Evolutionary conservation across 1,140 invertebrate genomes (phyloP), one percentile per base, ranked within the genome.

Genomic region (Caenorhabditis briggsae): DNA sequence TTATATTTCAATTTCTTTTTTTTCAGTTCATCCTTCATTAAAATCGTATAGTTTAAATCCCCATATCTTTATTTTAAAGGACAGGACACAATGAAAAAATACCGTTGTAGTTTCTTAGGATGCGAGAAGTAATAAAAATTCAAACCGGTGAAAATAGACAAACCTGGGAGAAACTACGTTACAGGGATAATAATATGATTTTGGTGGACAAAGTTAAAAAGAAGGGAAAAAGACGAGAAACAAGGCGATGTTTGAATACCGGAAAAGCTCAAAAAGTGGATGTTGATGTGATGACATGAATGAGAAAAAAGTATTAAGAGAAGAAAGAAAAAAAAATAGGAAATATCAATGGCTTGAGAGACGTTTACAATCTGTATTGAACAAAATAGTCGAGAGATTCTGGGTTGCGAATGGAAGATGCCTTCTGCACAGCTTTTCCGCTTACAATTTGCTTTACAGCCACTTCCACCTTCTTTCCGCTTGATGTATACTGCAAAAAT

Each of bases 391-490:
- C 87, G 3, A 90, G 85, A 6, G 88, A 85, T 56, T 90, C 90
- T 9, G 90, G 90, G 83, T 90, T 90, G 2, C 90, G 86, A n/a
- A 90, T 84, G 2, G 90, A 88, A 16, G 82, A 89, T 0, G 88
- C 74, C n/a, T 90, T 90, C 82, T 89, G 85, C 0, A 90, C 89
- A 50, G 46, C 33, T 56, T 93, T 89, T 5, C 93, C 93, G 74
- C 93, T 92, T 5, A 95, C 93, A 18, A 94, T 93, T 86, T 93
- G 93, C 82, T 94, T 93, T 2, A 95, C 94, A 25, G 94, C 94
- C n/a, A 94, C 91, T 90, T 95, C 94, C 41, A 95, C 94, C 89
- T 95, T 95, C 91, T 95, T 95, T 5, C 94, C 94, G 90, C 93
- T 94, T 46, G 94, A 93, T 82, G 94, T 95, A 89, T 95, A 95